These are phyloP conservation scores for Gila orcuttii DNA, from an alignment of 2,113 vertebrate species.

Conservation along the genomic window DNA sequence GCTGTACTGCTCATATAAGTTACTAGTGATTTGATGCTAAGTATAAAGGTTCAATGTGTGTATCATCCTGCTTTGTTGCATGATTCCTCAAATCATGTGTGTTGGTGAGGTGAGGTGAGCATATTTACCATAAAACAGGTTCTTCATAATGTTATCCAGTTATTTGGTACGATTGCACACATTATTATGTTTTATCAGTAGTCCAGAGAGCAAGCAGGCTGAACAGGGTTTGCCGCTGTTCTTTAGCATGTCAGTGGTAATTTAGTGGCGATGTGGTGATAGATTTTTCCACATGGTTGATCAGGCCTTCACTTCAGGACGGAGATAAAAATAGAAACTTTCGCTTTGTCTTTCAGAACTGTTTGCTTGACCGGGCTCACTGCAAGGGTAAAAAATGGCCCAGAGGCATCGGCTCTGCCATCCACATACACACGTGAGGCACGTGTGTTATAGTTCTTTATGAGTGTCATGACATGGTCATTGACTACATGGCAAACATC, in stretches of 20 bases:
- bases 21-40: neutral
- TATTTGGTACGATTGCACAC: neutral
- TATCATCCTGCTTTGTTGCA: neutral
- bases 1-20: neutral
- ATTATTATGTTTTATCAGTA: neutral
- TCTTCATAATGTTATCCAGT: too few relatives aligned
- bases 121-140: too few relatives aligned
- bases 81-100: neutral
- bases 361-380: neutral
- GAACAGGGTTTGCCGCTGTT: slow-evolving; percentile 4
- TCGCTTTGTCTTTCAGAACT: slow-evolving; percentile 19
- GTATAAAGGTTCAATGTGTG: neutral
- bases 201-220: neutral
- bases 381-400: neutral
- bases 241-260: slow-evolving; percentile 27
- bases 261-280: slow-evolving; percentile 25
- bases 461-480: neutral
- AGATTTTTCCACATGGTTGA: slow-evolving; percentile 25
- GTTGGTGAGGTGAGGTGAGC: neutral
- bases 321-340: slow-evolving; percentile 46
- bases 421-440: neutral
- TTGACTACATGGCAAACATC: neutral
- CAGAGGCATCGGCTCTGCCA: neutral
- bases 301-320: slow-evolving; percentile 13
- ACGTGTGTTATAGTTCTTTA: neutral